Base-by-base conservation (phyloP, 2,797 vertebrate genomes). In the Borostomias antarcticus region DNA sequence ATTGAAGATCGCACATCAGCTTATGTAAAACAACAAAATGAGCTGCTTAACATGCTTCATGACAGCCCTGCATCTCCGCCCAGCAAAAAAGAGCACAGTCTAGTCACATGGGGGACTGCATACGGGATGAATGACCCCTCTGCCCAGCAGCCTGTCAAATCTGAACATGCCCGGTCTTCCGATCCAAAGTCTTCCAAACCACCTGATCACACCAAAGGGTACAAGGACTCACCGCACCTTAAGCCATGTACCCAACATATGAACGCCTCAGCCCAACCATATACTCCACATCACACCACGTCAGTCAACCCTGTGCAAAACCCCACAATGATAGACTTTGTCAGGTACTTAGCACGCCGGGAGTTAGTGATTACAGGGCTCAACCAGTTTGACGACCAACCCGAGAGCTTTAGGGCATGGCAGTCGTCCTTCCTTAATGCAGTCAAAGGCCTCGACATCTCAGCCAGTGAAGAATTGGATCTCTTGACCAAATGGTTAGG, bases 401-500 rank as follows among this genome's bases (percentile, higher is more conserved):
- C 59, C 6, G 51, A 62, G 37, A 61, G 32, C 1, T 62, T 26
- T 37, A 43, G 66, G 17, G 40, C 26, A 23, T 70, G 53, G 61
- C 50, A 43, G 17, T 50, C 64, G 1, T 58, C 54, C 9, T 58
- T 66, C 21, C 0, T 9, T 1, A 25, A 30, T 4, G 10, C 57
- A 11, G 33, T 28, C 7, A 59, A 48, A 11, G 66, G 40, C 17
- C 10, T 69, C 10, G n/a, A 15, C 56, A 15, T 62, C 5, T 5
- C 51, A 26, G 1, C 58, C 13, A 67, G 32, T 17, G 58, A 72
- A 32, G 51, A 72, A 19, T 21, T 63, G 5, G 68, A 69, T 9
- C 53, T 72, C 10, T 11, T 72, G 4, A 6, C 35, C 0, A 70
- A 74, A 43, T 71, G 68, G 75, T 68, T 74, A 0, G 51, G 75